Conservation (phyloP, 1,140 invertebrate species). For the fruit fly (Drosophila melanogaster) region Release_6_plus_ISO1_MT NT_037436.4:10377501-10378000, state of each 20-base stretch:
- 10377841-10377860: background rate
- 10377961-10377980: too few species aligned
- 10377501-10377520: conserved; percentile 70
- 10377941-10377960: conserved; percentile 31
- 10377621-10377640: too few species aligned
- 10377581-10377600: conserved; percentile 64
- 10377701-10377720: conserved; percentile 28
- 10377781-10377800: conserved; percentile 52
- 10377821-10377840: background rate
- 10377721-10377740: conserved; percentile 81
- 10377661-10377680: conserved; percentile 73
- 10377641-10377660: conserved; percentile 68
- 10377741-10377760: conserved; percentile 83
- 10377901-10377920: conserved; percentile 1
- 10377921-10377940: conserved; percentile 37
- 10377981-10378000: too few species aligned
- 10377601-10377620: conserved; percentile 12
- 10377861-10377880: background rate
- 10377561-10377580: conserved; percentile 75
- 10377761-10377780: conserved; percentile 33
- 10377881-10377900: conserved; percentile 16
- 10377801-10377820: conserved; percentile 21
- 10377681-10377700: conserved; percentile 42
- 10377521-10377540: conserved; percentile 79
- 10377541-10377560: conserved; percentile 62